Conservation (phyloP, 2,888 invertebrate genomes). For the Hypselothyrea guttata region DNA sequence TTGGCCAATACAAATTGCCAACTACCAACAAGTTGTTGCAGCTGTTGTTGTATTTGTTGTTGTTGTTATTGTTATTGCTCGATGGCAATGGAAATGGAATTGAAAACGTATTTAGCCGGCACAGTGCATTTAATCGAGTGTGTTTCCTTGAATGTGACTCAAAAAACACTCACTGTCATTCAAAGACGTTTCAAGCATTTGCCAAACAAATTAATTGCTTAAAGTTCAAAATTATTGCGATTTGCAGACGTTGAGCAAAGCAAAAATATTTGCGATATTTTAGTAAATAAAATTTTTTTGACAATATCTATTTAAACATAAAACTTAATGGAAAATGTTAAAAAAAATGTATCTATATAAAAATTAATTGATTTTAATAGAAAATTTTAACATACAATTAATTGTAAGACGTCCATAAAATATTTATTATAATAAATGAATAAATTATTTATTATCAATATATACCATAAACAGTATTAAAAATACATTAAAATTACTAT, state of each 20-base stretch:
- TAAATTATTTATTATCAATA: too few species aligned
- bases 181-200: background rate
- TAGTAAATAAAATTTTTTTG: too few species aligned
- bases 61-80: slow-evolving; percentile 8
- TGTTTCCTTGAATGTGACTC: slow-evolving; percentile 39
- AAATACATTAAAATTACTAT: too few species aligned
- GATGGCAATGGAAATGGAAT: slow-evolving; percentile 38
- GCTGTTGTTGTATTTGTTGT: slow-evolving; percentile 17
- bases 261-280: too few species aligned
- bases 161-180: slow-evolving; percentile 28
- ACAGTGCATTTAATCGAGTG: slow-evolving; percentile 21
- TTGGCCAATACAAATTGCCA: slow-evolving; percentile 56
- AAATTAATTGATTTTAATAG: too few species aligned
- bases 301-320: too few species aligned
- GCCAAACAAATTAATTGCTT: background rate
- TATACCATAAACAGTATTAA: too few species aligned
- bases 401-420: too few species aligned
- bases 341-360: too few species aligned
- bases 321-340: too few species aligned
- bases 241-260: background rate
- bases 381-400: too few species aligned
- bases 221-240: background rate
- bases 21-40: slow-evolving; percentile 35
- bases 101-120: slow-evolving; percentile 34
- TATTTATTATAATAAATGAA: too few species aligned